phyloP scores from a whole-genome alignment of 1,140 invertebrate genomes.

The Leptonema lineaticorne region DNA sequence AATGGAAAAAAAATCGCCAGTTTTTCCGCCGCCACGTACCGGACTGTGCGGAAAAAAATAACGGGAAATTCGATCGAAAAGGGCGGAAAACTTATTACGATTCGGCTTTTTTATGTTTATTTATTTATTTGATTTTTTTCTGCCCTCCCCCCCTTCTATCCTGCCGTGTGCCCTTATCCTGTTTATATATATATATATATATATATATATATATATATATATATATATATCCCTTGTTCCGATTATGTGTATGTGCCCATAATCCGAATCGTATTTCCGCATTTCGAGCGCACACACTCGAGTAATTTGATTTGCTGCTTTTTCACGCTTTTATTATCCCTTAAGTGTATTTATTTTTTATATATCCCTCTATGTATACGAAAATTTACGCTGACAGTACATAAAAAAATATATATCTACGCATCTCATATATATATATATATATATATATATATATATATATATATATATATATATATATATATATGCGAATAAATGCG shows the following conservation, averaged over 20 bases:
- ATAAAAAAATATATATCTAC: not conserved
- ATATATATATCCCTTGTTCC: not conserved
- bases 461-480: not conserved
- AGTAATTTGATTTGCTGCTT: constrained; percentile 4
- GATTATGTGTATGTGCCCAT: not conserved
- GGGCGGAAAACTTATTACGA: not conserved
- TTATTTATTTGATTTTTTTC: not conserved
- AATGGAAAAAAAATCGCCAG: not conserved
- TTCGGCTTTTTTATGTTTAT: not conserved
- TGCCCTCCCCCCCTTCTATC: no score
- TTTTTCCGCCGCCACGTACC: not conserved
- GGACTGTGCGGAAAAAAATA: no score
- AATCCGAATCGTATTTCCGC: not conserved
- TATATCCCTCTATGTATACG: no score
- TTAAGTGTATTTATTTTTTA: no score
- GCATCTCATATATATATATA: not conserved
- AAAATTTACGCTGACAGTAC: no score
- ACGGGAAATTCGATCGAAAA: constrained; percentile 13
- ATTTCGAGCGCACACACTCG: not conserved
- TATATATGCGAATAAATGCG: not conserved
- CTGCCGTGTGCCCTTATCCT: no score
- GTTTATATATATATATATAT: no score
- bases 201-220: no score
- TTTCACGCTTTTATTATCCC: constrained; percentile 1
- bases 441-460: not conserved